Evolutionary conservation across 1,140 invertebrate genomes (phyloP), one percentile per base, ranked within the genome.

Genomic region (Notospermus geniculatus): DNA sequence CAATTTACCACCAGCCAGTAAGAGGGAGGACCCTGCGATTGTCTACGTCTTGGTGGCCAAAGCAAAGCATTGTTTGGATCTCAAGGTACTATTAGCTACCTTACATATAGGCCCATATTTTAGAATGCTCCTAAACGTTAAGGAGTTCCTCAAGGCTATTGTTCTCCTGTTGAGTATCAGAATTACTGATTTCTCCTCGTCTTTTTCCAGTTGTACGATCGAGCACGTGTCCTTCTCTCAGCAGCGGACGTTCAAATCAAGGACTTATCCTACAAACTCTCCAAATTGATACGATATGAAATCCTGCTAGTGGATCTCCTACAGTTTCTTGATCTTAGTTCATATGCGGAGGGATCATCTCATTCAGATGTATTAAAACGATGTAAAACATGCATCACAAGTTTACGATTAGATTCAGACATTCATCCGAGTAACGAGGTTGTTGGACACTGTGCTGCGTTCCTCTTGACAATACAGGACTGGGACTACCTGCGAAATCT

Each of bases 1-100:
- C 63, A 85, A 85, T 0, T 79, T 91, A 36, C 85, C 87, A 0
- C 78, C 86, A 67, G 32, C 32, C 4, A 87, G 88, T 59, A 54
- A 59, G 39, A 71, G 72, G 25, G 82, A 83, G 65, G 54, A 72
- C 32, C 77, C 80, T 60, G 78, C 80, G 52, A 91, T 89, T 71
- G 85, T 88, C 2, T 93, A 90, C 69, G 86, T 95, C 1, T 80
- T 95, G 1, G 80, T 95, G 0, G 92, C 91, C 0, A 93, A 94
- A 75, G 88, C 91, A 0, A 85, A 88, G 63, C 90, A 95, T 71
- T 80, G 84, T 55, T 76, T 83, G 59, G 77, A 80, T 36, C 74
- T 84, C 52, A 82, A 80, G 71, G 83, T 83, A 70, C n/a, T n/a
- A n/a, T n/a, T n/a, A n/a, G n/a, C n/a, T n/a, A n/a, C n/a, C n/a